phyloP scores from a whole-genome alignment of 2,113 vertebrate species.

The Hypanus sabinus region DNA sequence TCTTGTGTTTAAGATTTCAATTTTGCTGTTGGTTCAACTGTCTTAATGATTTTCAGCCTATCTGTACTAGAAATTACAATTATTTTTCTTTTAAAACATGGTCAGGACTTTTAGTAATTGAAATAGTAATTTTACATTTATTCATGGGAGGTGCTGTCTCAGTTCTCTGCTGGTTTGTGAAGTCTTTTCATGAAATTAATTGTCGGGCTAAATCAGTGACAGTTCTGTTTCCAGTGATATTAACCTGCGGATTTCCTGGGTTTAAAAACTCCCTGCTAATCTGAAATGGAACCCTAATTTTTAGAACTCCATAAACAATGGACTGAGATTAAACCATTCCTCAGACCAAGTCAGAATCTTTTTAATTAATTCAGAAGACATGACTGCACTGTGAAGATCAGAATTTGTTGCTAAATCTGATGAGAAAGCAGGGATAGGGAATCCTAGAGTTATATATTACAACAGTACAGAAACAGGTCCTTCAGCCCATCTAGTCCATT shows the following conservation, averaged over 20 bases:
- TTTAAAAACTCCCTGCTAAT: not conserved
- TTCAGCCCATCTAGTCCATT: no score
- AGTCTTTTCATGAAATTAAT: not conserved
- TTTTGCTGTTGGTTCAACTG: not conserved
- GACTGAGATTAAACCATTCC: not conserved
- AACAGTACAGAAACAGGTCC: no score
- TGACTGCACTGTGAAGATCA: no score
- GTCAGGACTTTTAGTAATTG: not conserved
- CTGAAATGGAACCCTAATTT: not conserved
- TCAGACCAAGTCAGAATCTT: no score
- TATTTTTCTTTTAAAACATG: not conserved
- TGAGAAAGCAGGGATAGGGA: no score
- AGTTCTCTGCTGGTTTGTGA: not conserved
- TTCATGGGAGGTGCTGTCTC: not conserved
- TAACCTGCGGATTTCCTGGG: not conserved
- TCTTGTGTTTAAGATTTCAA: not conserved
- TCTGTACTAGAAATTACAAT: no score
- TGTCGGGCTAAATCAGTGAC: not conserved
- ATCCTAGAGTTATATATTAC: no score
- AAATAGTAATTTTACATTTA: not conserved
- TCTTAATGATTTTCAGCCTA: no score
- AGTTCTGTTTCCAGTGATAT: not conserved
- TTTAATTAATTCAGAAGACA: no score
- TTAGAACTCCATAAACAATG: not conserved
- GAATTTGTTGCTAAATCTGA: no score